A percentile compares a stretch with the other conserved stretches of the same genome.
Conservation (phyloP, 2,888 invertebrate genomes). For the Eustalomyia histrio region DNA sequence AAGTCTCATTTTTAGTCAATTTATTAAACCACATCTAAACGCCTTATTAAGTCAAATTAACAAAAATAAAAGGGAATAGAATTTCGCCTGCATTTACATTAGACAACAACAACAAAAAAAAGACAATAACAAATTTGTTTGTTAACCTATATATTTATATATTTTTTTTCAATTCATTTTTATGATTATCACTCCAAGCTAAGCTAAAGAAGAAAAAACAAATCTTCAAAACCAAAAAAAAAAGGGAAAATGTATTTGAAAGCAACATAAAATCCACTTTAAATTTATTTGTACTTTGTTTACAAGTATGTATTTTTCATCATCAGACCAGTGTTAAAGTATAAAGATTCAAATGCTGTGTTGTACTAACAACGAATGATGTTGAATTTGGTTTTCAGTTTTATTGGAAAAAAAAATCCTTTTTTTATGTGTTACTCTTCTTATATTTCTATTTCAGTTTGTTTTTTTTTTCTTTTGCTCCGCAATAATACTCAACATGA, state of each 20-base stretch:
- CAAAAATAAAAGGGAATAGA: no score
- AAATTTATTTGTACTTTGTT: constrained; percentile 58
- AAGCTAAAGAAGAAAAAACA: neutral
- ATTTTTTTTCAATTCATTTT: constrained; percentile 34
- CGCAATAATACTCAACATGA: constrained; percentile 52
- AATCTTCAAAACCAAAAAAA: constrained; percentile 23
- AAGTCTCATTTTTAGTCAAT: no score
- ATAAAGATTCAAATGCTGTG: constrained; percentile 32
- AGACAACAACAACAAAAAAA: constrained; percentile 10
- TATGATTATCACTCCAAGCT: constrained; percentile 38
- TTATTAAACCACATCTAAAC: no score
- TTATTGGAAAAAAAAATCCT: constrained; percentile 56
- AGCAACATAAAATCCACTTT: constrained; percentile 47
- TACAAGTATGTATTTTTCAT: constrained; percentile 14
- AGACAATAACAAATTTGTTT: constrained; percentile 57
- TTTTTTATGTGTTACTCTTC: constrained; percentile 40
- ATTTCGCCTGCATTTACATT: neutral
- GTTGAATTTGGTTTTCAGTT: neutral
- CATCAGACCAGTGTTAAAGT: constrained; percentile 45
- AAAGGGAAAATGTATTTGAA: constrained; percentile 28
- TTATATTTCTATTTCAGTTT: constrained; percentile 23
- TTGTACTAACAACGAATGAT: no score
- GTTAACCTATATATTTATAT: constrained; percentile 47
- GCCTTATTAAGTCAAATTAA: no score
- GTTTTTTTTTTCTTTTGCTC: constrained; percentile 11